Evolutionary conservation across 2,888 invertebrate genomes (phyloP), one percentile per base, ranked within the genome.

Genomic region (Drosophila suboccidentalis): DNA sequence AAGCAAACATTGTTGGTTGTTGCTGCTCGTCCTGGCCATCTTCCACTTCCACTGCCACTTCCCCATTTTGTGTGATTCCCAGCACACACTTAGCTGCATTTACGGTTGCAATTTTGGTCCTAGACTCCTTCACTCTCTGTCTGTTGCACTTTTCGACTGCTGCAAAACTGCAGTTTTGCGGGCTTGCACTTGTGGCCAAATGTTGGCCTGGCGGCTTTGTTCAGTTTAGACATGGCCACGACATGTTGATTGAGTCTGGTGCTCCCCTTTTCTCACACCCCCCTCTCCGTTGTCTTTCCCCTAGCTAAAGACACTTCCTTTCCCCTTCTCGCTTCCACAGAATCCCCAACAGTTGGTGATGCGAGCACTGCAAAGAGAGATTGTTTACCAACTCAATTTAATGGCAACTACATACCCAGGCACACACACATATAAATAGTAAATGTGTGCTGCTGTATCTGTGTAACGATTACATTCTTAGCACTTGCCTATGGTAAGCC

Each of bases 131-230:
- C 78, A 65, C 65, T 70, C 71, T 26, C 26, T 26, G 26, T 26
- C 26, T 63, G 79, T 57, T 85, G 83, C 86, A 88, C 88, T 84
- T 86, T 88, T 88, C 78, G 60, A 61, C 61, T 59, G 36, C 44
- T 51, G 43, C 60, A 47, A 68, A 82, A 78, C 55, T 87, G 84
- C 82, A 82, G 62, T 84, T 90, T 90, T 90, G 90, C 81, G 91
- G 91, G 89, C 91, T 91, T 90, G 92, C 91, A 90, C 90, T 92
- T 92, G 92, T 92, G 92, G 92, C 92, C 91, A 91, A 92, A 82
- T 84, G 87, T 91, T 91, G 91, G 91, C 89, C 90, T 89, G 73
- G 64, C 65, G 83, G 86, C 81, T 89, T 86, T 75, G 67, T 70
- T 71, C 78, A 66, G 69, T 66, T 75, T 65, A 84, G 87, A 83